Evolutionary conservation across 2,797 vertebrate genomes (phyloP), one percentile per base, ranked within the genome.

Genomic region (Tapera naevia): DNA sequence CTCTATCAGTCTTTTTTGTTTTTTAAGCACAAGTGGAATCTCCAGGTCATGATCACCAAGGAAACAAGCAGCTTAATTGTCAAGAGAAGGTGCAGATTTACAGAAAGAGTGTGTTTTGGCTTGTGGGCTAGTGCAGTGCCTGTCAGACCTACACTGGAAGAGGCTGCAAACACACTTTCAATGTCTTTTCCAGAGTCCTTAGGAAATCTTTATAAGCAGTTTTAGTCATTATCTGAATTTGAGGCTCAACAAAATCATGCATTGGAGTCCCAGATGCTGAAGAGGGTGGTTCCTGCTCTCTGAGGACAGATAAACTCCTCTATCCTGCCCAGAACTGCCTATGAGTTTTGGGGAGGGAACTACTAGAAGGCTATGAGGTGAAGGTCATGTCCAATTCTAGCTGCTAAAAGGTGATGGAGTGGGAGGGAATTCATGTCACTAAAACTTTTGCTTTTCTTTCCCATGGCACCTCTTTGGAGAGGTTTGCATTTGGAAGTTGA

Each of bases 21-120:
- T 60, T 81, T 27, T 32, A 83, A 80, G 35, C 32, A 58, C 64
- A 71, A 85, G 27, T 51, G 51, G 54, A 86, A 92, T 79, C 76
- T 78, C 48, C 73, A 66, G 80, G 83, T 88, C 86, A 72, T 48
- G 25, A 91, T 74, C 4, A 4, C 62, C 7, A 39, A 93, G 89
- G 88, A 91, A 93, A 91, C 39, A 75, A 91, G n/a, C 58, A 71
- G 53, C 22, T 73, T 88, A 80, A 37, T 84, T 64, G 37, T 84
- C 75, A 94, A 81, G 43, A 80, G 24, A 83, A 93, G 64, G 45
- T 76, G 56, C 32, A 70, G 58, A 61, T 89, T 88, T 84, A 90
- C 54, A 91, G 46, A 89, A 78, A 0, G 0, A 92, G 7, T 22
- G 35, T 62, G 53, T 35, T 88, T 90, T 92, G 58, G 27, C 62